phyloP scores from a whole-genome alignment of 2,888 invertebrate genomes.

The Philereme vetulata region DNA sequence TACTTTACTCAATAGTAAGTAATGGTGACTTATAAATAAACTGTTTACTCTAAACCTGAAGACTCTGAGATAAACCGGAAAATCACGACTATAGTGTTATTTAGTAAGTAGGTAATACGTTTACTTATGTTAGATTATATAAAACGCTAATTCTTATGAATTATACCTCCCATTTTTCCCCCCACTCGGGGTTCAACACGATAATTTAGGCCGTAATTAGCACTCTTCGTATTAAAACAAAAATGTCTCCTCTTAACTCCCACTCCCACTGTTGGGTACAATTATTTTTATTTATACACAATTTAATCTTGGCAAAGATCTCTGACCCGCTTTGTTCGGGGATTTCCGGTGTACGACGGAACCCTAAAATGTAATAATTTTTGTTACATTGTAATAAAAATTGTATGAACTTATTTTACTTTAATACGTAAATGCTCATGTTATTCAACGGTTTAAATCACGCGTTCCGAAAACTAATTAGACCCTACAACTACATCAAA shows the following conservation, averaged over 20 bases:
- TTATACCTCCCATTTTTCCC: slow-evolving; percentile 30
- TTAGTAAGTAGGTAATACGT: too few relatives aligned
- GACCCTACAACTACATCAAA: too few relatives aligned
- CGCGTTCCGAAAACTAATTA: too few relatives aligned
- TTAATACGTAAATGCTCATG: not conserved
- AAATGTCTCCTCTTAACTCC: slow-evolving; percentile 63
- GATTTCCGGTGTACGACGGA: slow-evolving; percentile 32
- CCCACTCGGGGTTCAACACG: slow-evolving; percentile 56
- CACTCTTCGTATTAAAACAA: slow-evolving; percentile 72
- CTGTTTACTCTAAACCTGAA: too few relatives aligned
- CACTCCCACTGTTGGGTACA: slow-evolving; percentile 58
- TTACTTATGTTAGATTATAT: too few relatives aligned
- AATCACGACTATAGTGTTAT: too few relatives aligned
- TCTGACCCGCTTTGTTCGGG: slow-evolving; percentile 44
- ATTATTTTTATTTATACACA: slow-evolving; percentile 69
- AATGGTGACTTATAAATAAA: too few relatives aligned
- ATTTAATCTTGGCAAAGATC: slow-evolving; percentile 62
- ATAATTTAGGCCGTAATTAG: slow-evolving; percentile 79
- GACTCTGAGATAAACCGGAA: too few relatives aligned
- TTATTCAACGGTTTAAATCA: too few relatives aligned
- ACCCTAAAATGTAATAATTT: slow-evolving; percentile 35
- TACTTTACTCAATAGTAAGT: too few relatives aligned
- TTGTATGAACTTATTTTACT: slow-evolving; percentile 19
- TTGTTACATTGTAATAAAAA: slow-evolving; percentile 36
- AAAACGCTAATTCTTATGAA: slow-evolving; percentile 22